Evolutionary conservation across 2,113 vertebrate genomes (phyloP), one percentile per base, ranked within the genome.

Genomic region (Orientallactaga bullata): DNA sequence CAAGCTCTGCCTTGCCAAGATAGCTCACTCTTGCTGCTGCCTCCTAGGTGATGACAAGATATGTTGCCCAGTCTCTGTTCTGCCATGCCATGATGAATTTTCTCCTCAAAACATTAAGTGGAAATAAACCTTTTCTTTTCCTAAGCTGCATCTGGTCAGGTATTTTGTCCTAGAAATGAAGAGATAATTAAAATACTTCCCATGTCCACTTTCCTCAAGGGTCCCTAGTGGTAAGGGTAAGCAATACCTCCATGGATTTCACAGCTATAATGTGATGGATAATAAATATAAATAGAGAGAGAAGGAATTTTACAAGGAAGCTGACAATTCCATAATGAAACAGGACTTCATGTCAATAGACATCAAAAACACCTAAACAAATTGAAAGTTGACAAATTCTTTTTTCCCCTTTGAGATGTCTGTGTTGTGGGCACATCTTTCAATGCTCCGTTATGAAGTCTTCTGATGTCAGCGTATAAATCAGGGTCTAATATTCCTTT

Each of bases 381-480:
- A 30, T 37, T 17, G 10, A 10, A 3, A 24, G 4, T 11, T 39
- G 24, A 35, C 18, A 47, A 32, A 69, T 10, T 12, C 28, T 30
- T 28, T 47, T 8, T 42, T 81, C 51, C 23, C 58, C 58, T 51
- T 30, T 32, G 20, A 58, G 18, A 39, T 12, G 28, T 71, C 42
- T 58, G 21, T 4, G 9, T 3, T 1, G 1, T 2, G 15, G 63
- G 16, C 7, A 24, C 8, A 13, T 32, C 39, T 55, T 28, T 77
- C 23, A 20, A 28, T 13, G 18, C 1, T 11, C 1, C 7, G 17
- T 39, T 69, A 23, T 47, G 55, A 80, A 42, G 3, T 11, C 35
- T 1, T 47, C 24, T 39, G 39, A 28, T 18, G 30, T 23, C 2
- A 15, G 26, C 32, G 24, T 60, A 30, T n/a, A 32, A 58, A 61